These are phyloP conservation scores for Margarornis squamiger DNA, from an alignment of 2,797 vertebrate species.

Conservation along the genomic window DNA sequence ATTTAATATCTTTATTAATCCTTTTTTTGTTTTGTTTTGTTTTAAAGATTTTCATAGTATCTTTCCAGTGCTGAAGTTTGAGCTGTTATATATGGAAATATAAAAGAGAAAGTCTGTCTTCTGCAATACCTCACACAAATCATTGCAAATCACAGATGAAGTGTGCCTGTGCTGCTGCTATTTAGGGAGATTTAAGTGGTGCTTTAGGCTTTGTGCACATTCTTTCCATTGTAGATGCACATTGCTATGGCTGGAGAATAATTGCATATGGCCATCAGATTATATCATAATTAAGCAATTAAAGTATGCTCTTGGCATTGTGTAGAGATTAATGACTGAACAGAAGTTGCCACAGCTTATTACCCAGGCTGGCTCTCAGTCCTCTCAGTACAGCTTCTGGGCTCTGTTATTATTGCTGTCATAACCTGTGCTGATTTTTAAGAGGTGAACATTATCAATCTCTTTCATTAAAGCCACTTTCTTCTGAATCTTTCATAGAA, in stretches of 20 bases:
- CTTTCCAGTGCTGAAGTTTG: neutral
- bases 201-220: slow-evolving; percentile 3
- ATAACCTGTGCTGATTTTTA: neutral
- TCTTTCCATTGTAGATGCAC: neutral
- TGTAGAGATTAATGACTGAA: slow-evolving; percentile 35
- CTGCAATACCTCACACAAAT: neutral
- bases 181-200: slow-evolving; percentile 6
- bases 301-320: neutral
- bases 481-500: neutral
- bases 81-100: neutral
- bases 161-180: neutral
- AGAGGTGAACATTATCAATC: neutral
- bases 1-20: neutral
- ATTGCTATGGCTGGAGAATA: neutral
- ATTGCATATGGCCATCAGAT: slow-evolving; percentile 37
- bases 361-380: neutral
- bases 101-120: neutral
- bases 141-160: neutral
- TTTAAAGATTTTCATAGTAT: neutral
- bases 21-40: neutral
- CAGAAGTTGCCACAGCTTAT: slow-evolving; percentile 9
- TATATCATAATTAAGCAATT: slow-evolving; percentile 58
- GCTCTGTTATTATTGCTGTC: neutral
- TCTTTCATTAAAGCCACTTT: neutral
- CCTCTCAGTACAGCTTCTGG: neutral